Conservation (phyloP, 2,113 vertebrate genomes). For the Heteronetta atricapilla region DNA sequence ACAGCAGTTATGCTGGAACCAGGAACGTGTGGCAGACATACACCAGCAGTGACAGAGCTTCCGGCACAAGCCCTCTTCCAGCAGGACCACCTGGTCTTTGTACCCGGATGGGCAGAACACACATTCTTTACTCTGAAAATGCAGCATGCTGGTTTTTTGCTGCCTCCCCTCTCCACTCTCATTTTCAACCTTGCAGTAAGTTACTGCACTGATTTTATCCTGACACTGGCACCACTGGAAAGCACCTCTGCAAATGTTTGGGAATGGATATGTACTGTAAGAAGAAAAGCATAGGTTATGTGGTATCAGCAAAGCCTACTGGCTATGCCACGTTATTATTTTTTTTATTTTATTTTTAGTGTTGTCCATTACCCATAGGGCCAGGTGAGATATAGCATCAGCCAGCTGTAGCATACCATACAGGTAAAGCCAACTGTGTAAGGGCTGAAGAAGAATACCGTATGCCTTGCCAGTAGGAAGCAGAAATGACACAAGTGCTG, state of each 20-base stretch:
- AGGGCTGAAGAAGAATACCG: neutral
- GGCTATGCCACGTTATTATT: neutral
- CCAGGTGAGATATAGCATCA: neutral
- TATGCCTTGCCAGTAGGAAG: neutral
- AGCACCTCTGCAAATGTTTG: neutral
- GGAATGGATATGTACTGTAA: neutral
- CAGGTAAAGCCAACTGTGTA: fast-evolving
- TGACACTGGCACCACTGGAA: neutral
- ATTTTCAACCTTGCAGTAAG: neutral
- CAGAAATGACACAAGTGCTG: neutral
- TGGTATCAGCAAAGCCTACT: neutral
- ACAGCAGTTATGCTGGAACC: neutral
- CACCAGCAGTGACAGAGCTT: neutral
- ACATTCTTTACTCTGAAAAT: neutral
- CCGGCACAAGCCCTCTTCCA: neutral
- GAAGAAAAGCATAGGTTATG: neutral
- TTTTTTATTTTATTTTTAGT: neutral
- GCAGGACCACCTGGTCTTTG: neutral
- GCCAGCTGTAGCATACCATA: neutral
- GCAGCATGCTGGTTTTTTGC: neutral
- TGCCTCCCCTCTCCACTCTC: neutral
- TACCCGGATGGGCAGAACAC: neutral
- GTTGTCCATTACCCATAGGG: neutral
- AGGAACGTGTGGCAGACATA: neutral
- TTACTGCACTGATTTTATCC: neutral